Base-by-base conservation (phyloP, 2,888 invertebrate genomes). In the Mylabris sibirica region DNA sequence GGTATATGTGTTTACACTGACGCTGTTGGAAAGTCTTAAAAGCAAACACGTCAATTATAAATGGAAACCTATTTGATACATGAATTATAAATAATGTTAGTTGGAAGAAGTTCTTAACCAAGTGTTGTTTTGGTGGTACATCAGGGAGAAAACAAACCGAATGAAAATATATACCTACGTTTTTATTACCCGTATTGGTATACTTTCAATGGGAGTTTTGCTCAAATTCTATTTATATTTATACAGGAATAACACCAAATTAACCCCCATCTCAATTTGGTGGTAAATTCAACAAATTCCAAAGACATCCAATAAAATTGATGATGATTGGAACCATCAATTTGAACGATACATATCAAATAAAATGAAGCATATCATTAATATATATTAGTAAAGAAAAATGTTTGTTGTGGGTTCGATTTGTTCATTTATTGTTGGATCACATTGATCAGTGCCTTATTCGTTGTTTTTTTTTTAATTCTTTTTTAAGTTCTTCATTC, bases 391-490 rank as follows among this genome's bases (percentile, higher is more conserved):
- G 30, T 17, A 62, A 30, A 30, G 6, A 30, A 30, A 30, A 8
- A 68, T 63, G 69, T 66, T 69, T 74, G 72, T 71, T 76, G 76
- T 78, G 77, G 80, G 78, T 81, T 80, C 81, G 82, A 81, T 81
- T 79, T 49, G 30, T 30, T 30, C 30, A 30, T 22, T 20, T 49
- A 6, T 62, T 71, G 81, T 83, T 85, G 84, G 87, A 87, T 87
- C 87, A 87, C 83, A 86, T 87, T 87, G 87, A 85, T 87, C 87
- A 86, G 84, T 86, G 85, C 85, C 82, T 84, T 85, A 84, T 81
- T 84, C 83, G 80, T 83, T 84, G 86, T 85, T 84, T 85, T 84
- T 85, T 12, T 20, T 49, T 9, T 17, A 2, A 49, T 44, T 30
- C 4, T 6, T 30, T 30, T 30, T 30, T 30, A 4, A 4, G 30